These are phyloP conservation scores for Hippocampus guttulatus DNA, from an alignment of 2,113 vertebrate species.

Conservation along the genomic window DNA sequence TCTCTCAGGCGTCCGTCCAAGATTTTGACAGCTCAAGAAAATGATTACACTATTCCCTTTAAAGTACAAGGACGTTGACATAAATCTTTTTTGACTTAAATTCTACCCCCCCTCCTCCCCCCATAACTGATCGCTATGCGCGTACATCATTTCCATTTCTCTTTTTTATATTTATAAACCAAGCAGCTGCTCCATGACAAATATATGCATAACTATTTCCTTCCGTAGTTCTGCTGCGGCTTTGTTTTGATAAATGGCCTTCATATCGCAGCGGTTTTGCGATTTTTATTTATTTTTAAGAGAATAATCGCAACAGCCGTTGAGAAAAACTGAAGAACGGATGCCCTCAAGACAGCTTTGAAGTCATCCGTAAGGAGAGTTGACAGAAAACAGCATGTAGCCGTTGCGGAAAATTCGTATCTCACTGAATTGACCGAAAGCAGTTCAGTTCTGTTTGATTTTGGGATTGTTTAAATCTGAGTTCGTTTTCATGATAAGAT, in stretches of 20 bases:
- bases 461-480: too few species aligned
- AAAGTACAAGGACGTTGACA: neutral
- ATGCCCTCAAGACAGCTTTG: slow-evolving; percentile 39
- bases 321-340: slow-evolving; percentile 28
- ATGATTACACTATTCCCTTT: neutral
- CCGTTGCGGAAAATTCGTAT: too few species aligned
- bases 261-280: slow-evolving; percentile 8
- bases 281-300: slow-evolving; percentile 33
- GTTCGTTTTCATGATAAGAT: too few species aligned
- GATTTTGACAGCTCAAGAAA: slow-evolving; percentile 16
- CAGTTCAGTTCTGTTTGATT: too few species aligned
- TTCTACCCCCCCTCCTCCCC: neutral
- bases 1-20: slow-evolving; percentile 9
- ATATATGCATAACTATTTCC: slow-evolving; percentile 28
- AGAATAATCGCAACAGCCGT: slow-evolving; percentile 30
- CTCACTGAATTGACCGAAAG: too few species aligned
- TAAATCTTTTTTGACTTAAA: neutral
- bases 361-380: slow-evolving; percentile 37
- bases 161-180: slow-evolving; percentile 10
- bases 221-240: slow-evolving; percentile 9
- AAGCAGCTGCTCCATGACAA: slow-evolving; percentile 20
- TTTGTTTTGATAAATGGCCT: slow-evolving; percentile 43
- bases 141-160: neutral
- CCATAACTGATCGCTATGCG: neutral
- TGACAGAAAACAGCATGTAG: slow-evolving; percentile 8